Evolutionary conservation across 2,888 invertebrate species (phyloP).

Genomic region (Sphecodes monilicornis): DNA sequence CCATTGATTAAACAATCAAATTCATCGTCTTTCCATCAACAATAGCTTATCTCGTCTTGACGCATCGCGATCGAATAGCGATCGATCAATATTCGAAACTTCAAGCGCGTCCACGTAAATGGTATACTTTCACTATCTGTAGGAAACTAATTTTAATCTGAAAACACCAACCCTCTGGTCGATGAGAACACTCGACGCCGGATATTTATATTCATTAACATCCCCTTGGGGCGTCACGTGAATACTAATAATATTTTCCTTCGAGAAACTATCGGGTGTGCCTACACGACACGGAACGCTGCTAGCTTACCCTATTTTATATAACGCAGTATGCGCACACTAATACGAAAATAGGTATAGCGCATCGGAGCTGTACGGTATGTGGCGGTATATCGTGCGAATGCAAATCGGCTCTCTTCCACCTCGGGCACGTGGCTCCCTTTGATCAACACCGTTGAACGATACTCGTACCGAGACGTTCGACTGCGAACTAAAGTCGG

Average conservation of each 20-base stretch:
- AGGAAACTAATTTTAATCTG: not conserved
- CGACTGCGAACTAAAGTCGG: conserved; percentile 68
- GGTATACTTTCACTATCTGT: not conserved
- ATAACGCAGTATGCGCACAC: not conserved
- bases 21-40: not conserved
- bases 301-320: conserved; percentile 5
- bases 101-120: too few species aligned
- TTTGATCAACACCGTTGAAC: conserved; percentile 33
- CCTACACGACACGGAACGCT: not conserved
- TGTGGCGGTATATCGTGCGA: not conserved
- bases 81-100: not conserved
- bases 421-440: conserved; percentile 36
- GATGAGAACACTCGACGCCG: not conserved
- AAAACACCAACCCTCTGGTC: not conserved
- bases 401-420: conserved; percentile 3
- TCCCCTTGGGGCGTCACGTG: conserved; percentile 11
- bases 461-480: conserved; percentile 57
- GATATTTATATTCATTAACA: conserved; percentile 10
- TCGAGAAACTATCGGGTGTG: conserved; percentile 4
- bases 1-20: not conserved
- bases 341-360: not conserved
- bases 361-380: conserved; percentile 1
- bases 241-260: conserved; percentile 13
- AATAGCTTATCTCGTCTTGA: not conserved
- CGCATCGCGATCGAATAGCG: not conserved